Conservation (phyloP, 2,888 invertebrate genomes). For the Thera britannica region DNA sequence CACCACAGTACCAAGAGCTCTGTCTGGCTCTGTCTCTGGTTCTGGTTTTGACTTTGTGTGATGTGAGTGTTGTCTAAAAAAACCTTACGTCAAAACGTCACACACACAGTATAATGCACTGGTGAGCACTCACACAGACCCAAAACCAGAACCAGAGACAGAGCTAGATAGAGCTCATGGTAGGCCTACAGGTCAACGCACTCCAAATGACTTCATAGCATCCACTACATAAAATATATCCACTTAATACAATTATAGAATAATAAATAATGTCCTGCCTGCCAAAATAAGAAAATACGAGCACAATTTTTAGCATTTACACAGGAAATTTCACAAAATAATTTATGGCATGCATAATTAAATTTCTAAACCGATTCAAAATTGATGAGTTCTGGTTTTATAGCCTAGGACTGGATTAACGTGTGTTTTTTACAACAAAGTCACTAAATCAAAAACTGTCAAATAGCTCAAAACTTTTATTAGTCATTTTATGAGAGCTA, state of each 20-base stretch:
- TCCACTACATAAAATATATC: constrained; percentile 13
- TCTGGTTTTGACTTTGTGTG: too few species aligned
- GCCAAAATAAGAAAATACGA: constrained; percentile 12
- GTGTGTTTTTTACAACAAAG: neutral
- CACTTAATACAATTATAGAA: neutral
- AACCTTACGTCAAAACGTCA: too few species aligned
- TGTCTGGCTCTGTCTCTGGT: too few species aligned
- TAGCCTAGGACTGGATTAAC: constrained; percentile 10
- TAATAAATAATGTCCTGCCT: constrained; percentile 1
- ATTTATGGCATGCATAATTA: constrained; percentile 21
- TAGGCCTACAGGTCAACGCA: constrained; percentile 12
- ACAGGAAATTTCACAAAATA: constrained; percentile 8
- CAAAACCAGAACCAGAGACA: too few species aligned
- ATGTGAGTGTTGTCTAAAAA: too few species aligned
- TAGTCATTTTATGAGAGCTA: neutral
- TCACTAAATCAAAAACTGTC: constrained; percentile 5
- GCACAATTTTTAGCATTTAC: constrained; percentile 24
- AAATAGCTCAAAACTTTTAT: neutral
- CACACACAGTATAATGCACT: too few species aligned
- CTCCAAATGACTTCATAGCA: constrained; percentile 21
- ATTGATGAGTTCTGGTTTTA: constrained; percentile 13
- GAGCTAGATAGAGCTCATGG: too few species aligned
- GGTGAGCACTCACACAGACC: too few species aligned
- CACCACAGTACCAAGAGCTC: too few species aligned
- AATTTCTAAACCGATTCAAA: constrained; percentile 13